Percentiles rank a stretch among this genome's conserved stretches.
These are phyloP conservation scores for Pseudopodoces humilis DNA, from an alignment of 2,113 vertebrate species.

Conservation along the genomic window DNA sequence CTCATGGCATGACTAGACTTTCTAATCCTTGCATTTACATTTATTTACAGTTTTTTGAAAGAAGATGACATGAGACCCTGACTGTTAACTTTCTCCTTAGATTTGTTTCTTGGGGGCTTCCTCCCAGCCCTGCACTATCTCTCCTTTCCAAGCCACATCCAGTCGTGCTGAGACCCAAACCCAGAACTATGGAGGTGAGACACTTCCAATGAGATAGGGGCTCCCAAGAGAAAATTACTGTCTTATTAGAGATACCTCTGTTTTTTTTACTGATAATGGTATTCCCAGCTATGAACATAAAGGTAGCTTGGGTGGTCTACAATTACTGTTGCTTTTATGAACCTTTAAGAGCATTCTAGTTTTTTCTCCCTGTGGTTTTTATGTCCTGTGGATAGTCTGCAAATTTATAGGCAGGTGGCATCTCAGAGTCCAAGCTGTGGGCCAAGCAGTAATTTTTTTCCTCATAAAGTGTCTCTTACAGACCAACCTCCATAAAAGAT, in stretches of 20 bases:
- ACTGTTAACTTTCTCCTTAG: background rate
- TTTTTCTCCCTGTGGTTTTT: background rate
- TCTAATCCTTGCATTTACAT: background rate
- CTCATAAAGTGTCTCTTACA: background rate
- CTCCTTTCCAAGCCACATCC: background rate
- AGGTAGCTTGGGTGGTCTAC: background rate
- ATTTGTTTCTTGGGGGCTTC: background rate
- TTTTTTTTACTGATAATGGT: background rate
- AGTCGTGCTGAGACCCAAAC: background rate
- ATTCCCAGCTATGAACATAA: background rate
- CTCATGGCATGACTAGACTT: background rate
- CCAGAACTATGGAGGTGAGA: background rate
- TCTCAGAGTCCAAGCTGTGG: background rate
- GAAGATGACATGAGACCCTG: background rate
- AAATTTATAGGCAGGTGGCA: background rate
- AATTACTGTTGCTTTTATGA: background rate
- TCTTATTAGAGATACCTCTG: background rate
- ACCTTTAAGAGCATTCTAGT: background rate
- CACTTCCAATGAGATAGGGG: background rate
- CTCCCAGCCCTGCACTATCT: background rate
- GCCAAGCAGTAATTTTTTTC: conserved; percentile 10
- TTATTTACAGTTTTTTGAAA: background rate
- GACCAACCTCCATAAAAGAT: background rate
- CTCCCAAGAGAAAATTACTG: background rate
- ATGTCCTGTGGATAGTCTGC: background rate